Conservation (phyloP, 2,797 vertebrate species). For the Tangara arthus region DNA sequence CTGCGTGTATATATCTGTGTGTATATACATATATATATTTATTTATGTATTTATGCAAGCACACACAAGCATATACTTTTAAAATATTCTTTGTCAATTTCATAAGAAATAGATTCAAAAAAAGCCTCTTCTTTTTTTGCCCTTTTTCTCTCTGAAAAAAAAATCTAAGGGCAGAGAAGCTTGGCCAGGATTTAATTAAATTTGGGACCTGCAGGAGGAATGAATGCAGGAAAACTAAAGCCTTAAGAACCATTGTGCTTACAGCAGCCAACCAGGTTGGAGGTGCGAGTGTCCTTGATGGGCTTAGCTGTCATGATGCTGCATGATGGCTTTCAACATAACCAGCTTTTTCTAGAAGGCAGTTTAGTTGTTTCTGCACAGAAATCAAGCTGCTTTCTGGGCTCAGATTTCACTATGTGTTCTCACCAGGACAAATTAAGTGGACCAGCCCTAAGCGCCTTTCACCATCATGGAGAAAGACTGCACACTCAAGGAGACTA, state of each 20-base stretch:
- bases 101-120: not conserved
- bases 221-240: not conserved
- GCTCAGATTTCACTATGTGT: not conserved
- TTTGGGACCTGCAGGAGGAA: not conserved
- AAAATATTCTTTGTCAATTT: not conserved
- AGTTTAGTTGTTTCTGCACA: not conserved
- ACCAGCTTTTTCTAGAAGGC: not conserved
- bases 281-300: not conserved
- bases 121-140: rapidly evolving
- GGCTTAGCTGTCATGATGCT: not conserved
- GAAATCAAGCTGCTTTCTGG: not conserved
- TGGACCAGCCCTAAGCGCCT: not conserved
- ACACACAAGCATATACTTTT: not conserved
- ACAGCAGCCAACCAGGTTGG: not conserved
- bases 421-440: not conserved
- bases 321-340: not conserved
- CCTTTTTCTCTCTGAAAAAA: not conserved
- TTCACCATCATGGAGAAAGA: not conserved
- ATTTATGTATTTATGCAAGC: not conserved
- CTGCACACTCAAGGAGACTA: not conserved
- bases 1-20: rapidly evolving
- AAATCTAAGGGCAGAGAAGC: not conserved
- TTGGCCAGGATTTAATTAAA: not conserved
- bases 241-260: not conserved
- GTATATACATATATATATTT: not conserved